phyloP scores from a whole-genome alignment of 2,797 vertebrate species.

The Scomberomorus guttatus region DNA sequence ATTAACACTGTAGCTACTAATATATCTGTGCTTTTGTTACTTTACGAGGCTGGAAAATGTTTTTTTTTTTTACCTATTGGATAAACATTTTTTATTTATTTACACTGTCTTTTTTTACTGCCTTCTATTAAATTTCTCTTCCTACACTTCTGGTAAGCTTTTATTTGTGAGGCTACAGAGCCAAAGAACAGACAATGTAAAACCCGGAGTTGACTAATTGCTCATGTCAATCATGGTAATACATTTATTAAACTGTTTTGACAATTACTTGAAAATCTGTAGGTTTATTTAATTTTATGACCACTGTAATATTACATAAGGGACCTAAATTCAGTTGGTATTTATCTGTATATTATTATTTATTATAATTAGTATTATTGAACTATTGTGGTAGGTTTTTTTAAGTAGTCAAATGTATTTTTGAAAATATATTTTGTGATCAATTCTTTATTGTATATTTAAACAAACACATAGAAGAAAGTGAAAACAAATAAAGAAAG shows the following conservation, averaged over 20 bases:
- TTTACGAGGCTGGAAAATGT: conserved; percentile 64
- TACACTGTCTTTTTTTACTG: conserved; percentile 77
- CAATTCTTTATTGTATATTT: neutral
- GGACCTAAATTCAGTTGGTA: neutral
- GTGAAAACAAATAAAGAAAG: neutral
- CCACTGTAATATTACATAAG: neutral
- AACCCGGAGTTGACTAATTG: neutral
- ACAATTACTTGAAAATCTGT: neutral
- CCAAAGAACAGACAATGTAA: neutral
- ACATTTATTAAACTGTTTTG: neutral
- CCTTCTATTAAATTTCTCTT: conserved; percentile 85
- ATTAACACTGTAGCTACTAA: conserved; percentile 76
- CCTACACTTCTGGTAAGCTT: conserved; percentile 29
- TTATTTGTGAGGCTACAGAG: conserved; percentile 32
- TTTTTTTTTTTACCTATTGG: conserved; percentile 76
- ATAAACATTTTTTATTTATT: conserved; percentile 81
- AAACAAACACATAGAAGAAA: neutral
- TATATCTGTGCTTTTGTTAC: conserved; percentile 70
- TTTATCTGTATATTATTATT: neutral
- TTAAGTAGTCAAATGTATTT: neutral
- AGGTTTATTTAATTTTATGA: neutral
- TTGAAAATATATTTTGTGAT: neutral
- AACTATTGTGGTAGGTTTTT: neutral
- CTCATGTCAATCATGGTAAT: neutral
- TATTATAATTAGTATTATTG: neutral